Conservation (phyloP, 2,888 invertebrate genomes). For the Drosophila dives region DNA sequence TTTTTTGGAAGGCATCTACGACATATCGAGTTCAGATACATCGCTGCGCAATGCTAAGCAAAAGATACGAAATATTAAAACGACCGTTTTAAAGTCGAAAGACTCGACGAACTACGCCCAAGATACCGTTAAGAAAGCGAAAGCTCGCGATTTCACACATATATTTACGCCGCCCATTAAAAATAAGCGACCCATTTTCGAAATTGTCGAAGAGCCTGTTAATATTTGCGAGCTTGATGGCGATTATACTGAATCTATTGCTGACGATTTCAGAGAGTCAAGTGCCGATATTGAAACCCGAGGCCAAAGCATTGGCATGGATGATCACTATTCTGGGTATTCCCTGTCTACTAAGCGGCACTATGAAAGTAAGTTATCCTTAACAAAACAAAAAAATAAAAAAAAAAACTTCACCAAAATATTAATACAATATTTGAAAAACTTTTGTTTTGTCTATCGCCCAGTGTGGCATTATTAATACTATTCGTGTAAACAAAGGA, state of each 20-base stretch:
- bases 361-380: slow-evolving; percentile 76
- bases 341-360: slow-evolving; percentile 88
- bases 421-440: slow-evolving; percentile 3
- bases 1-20: slow-evolving; percentile 83
- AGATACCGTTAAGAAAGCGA: slow-evolving; percentile 85
- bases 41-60: slow-evolving; percentile 84
- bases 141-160: slow-evolving; percentile 84
- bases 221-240: slow-evolving; percentile 63
- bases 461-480: slow-evolving; percentile 17
- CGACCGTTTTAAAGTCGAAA: slow-evolving; percentile 83
- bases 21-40: slow-evolving; percentile 80
- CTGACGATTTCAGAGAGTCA: slow-evolving; percentile 81
- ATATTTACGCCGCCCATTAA: slow-evolving; percentile 84
- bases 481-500: slow-evolving; percentile 1
- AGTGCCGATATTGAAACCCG: slow-evolving; percentile 80
- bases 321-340: slow-evolving; percentile 86
- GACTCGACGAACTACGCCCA: slow-evolving; percentile 84
- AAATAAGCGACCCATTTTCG: slow-evolving; percentile 83
- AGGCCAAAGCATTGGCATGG: slow-evolving; percentile 81
- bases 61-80: slow-evolving; percentile 84
- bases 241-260: slow-evolving; percentile 81
- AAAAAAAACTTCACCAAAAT: not conserved
- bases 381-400: slow-evolving; percentile 1
- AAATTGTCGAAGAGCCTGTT: slow-evolving; percentile 83
- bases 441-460: slow-evolving; percentile 12